A percentile compares a stretch with the other conserved stretches of the same genome.
phyloP scores from a whole-genome alignment of 2,888 invertebrate genomes.

The Dione juno region DNA sequence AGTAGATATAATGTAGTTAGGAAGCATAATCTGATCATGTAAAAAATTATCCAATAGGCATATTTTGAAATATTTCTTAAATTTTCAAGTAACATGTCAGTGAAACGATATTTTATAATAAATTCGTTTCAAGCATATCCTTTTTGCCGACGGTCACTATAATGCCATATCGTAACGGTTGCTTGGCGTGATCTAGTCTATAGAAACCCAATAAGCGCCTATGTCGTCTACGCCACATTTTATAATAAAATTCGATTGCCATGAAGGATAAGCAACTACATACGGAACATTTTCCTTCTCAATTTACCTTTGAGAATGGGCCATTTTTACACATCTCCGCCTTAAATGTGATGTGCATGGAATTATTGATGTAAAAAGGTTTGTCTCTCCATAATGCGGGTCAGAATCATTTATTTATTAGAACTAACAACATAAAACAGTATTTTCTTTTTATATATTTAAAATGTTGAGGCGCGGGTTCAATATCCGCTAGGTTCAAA shows the following conservation, averaged over 20 bases:
- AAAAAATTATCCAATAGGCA: too few relatives aligned
- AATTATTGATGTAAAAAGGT: slow-evolving; percentile 11
- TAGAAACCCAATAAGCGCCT: slow-evolving; percentile 45
- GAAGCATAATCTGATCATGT: not conserved
- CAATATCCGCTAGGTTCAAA: too few relatives aligned
- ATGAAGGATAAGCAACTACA: slow-evolving; percentile 19
- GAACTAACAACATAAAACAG: not conserved
- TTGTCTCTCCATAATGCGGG: not conserved
- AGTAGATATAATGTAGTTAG: not conserved
- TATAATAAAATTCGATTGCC: slow-evolving; percentile 44
- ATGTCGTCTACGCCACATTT: slow-evolving; percentile 38
- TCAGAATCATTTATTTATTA: slow-evolving; percentile 1
- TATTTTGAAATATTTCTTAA: too few relatives aligned
- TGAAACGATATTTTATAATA: not conserved
- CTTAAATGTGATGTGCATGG: slow-evolving; percentile 10
- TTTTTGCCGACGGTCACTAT: slow-evolving; percentile 6
- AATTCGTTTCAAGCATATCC: not conserved
- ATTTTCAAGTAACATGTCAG: too few relatives aligned
- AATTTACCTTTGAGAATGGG: slow-evolving; percentile 12
- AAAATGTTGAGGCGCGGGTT: too few relatives aligned
- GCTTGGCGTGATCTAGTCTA: slow-evolving; percentile 37
- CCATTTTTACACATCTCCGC: slow-evolving; percentile 12
- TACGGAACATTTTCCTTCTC: slow-evolving; percentile 13
- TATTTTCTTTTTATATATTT: not conserved
- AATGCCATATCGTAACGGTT: not conserved